Conservation (phyloP, 53 echinoderm and acorn worm species). For the Hippasteria phrygiana region DNA sequence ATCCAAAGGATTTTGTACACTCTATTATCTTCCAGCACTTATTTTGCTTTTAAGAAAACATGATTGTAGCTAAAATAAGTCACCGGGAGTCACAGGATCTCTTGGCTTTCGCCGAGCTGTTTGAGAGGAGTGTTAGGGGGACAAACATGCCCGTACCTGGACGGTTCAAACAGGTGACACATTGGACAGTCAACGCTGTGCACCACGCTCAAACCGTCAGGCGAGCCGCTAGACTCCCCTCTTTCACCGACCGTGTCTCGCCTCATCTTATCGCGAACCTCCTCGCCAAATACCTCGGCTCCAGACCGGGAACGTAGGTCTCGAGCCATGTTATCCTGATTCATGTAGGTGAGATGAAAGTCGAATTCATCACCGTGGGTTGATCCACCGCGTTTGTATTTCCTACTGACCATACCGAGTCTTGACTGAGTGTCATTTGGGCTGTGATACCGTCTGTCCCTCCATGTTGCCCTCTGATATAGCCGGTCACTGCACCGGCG, state of each 20-base stretch:
- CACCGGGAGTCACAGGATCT: not conserved
- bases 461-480: not conserved
- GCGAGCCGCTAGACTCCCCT: not conserved
- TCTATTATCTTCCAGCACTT: too few species aligned
- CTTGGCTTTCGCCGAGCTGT: not conserved
- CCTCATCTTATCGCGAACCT: not conserved
- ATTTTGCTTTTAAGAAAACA: too few species aligned
- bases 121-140: slow-evolving; percentile 79
- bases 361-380: slow-evolving; percentile 14
- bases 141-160: slow-evolving; percentile 74
- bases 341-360: slow-evolving; percentile 21
- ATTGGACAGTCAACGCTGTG: slow-evolving; percentile 73
- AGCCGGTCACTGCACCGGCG: slow-evolving; percentile 25
- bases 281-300: not conserved
- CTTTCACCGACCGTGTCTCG: slow-evolving; percentile 26
- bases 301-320: slow-evolving; percentile 42
- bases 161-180: slow-evolving; percentile 68
- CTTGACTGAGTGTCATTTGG: slow-evolving; percentile 22
- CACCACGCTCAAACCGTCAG: slow-evolving; percentile 10
- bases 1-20: too few species aligned
- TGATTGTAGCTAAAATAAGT: too few species aligned
- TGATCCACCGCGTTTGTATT: slow-evolving; percentile 59
- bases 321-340: not conserved
- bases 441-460: slow-evolving; percentile 38
- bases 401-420: slow-evolving; percentile 20